A percentile compares a stretch with the other conserved stretches of the same genome.
Conservation (phyloP, 2,113 vertebrate species). For the Sinosuthora webbiana region DNA sequence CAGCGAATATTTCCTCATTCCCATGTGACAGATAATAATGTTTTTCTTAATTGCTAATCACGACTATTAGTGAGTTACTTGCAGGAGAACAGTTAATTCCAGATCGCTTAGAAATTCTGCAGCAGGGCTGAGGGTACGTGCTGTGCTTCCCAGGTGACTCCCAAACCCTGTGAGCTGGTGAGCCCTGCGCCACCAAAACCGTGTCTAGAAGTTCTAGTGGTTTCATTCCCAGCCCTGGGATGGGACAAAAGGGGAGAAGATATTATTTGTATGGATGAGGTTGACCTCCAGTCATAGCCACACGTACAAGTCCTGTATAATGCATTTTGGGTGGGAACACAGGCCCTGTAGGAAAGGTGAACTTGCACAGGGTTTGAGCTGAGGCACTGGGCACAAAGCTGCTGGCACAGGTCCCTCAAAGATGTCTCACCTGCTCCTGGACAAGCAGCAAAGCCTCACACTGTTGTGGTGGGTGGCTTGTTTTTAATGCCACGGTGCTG, state of each 20-base stretch:
- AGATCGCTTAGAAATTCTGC: neutral
- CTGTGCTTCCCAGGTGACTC: neutral
- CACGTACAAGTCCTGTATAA: neutral
- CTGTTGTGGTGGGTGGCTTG: neutral
- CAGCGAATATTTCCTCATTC: conserved; percentile 29
- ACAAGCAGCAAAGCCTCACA: neutral
- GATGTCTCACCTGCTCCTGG: neutral
- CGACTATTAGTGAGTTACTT: conserved; percentile 45
- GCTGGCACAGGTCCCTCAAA: neutral
- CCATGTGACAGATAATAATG: conserved; percentile 51
- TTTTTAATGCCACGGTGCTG: neutral
- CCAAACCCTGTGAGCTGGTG: neutral
- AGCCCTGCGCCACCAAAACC: neutral
- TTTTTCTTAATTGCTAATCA: conserved; percentile 67
- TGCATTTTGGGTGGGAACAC: neutral
- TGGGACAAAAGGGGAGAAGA: neutral
- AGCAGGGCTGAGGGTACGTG: neutral
- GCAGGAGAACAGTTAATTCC: conserved; percentile 45
- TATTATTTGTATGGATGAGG: neutral
- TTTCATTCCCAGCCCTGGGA: neutral
- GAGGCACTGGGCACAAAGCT: neutral
- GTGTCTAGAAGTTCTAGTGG: neutral
- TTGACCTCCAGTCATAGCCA: neutral
- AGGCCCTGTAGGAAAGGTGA: neutral
- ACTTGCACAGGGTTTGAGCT: neutral